A percentile compares a stretch with the other conserved stretches of the same genome.
These are phyloP conservation scores for Panthera tigris DNA, from an alignment of 2,113 vertebrate genomes.

Conservation along the genomic window DNA sequence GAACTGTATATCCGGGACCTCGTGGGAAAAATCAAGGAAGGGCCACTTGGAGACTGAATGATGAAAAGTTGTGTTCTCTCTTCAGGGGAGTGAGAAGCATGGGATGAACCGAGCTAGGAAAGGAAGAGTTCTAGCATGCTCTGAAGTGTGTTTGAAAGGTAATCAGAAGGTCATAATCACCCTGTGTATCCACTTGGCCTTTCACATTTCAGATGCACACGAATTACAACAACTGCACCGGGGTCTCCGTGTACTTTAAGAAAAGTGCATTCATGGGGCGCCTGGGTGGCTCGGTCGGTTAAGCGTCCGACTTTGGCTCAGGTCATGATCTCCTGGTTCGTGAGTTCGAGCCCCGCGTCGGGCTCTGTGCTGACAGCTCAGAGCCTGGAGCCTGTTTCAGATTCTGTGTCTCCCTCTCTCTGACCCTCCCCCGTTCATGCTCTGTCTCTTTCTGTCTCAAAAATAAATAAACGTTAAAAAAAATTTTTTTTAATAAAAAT, in stretches of 20 bases:
- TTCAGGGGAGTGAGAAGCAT: background rate
- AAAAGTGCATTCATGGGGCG: background rate
- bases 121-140: background rate
- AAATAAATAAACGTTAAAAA: too few species aligned
- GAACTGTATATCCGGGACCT: background rate
- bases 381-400: too few species aligned
- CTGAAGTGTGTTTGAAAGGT: background rate
- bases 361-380: too few species aligned
- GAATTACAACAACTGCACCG: background rate
- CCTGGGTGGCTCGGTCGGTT: too few species aligned
- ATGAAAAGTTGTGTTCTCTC: background rate
- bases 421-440: too few species aligned
- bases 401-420: too few species aligned
- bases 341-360: too few species aligned
- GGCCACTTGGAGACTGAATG: background rate
- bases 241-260: background rate
- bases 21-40: background rate
- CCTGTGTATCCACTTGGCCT: background rate
- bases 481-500: background rate
- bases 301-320: too few species aligned
- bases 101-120: background rate
- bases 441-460: too few species aligned
- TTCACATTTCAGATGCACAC: background rate
- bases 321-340: too few species aligned
- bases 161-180: background rate